Conservation (phyloP, 2,888 invertebrate species). For the Cephus runcator region DNA sequence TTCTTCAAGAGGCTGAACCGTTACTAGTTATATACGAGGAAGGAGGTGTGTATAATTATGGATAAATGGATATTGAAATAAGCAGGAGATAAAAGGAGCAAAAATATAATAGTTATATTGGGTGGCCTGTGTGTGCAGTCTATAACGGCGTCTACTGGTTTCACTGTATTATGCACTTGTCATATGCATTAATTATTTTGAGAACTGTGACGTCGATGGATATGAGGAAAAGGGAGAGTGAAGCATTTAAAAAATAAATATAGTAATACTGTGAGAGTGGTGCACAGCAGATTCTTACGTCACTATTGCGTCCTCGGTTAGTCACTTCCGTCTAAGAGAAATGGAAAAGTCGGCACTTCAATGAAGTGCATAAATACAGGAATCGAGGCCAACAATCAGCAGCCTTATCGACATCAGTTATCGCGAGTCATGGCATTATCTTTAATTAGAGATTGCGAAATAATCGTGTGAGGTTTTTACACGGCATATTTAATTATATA, state of each 20-base stretch:
- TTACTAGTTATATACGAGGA: constrained; percentile 76
- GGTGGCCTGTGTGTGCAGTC: background rate
- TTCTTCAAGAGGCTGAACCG: constrained; percentile 80
- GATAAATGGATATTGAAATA: background rate
- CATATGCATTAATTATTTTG: background rate
- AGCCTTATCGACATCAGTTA: background rate
- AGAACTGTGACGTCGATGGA: background rate
- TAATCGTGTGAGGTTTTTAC: background rate
- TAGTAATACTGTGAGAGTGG: background rate
- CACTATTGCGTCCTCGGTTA: background rate
- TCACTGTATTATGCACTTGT: background rate
- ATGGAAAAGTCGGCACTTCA: background rate
- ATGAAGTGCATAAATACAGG: background rate
- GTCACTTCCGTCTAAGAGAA: background rate
- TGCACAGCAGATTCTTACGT: background rate
- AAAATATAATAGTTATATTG: background rate
- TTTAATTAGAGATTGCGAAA: background rate
- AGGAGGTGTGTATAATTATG: constrained; percentile 64
- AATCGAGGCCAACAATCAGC: background rate
- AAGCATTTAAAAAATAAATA: background rate
- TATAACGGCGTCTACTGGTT: background rate
- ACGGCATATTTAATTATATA: background rate
- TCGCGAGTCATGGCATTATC: background rate
- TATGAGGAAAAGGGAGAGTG: background rate
- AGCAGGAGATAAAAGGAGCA: background rate